Base-by-base conservation (phyloP, 2,113 vertebrate genomes). In the Telmatochromis sp. region DNA sequence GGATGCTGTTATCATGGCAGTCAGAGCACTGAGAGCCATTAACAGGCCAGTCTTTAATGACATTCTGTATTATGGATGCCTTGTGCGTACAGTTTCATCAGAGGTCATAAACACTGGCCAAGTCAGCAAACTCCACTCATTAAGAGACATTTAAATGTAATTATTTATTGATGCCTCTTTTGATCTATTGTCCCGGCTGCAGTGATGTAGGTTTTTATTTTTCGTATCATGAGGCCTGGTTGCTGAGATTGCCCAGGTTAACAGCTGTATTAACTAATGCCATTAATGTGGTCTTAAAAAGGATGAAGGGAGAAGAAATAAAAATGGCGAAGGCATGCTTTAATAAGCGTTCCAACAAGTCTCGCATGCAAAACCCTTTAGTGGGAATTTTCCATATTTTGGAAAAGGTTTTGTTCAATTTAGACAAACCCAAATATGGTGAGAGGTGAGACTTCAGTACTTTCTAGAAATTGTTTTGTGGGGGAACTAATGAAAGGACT, bases 111-210 rank as follows among this genome's bases (percentile, higher is more conserved):
- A 95, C 92, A 94, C 91, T 45, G 85, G 86, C 94, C 88, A 93
- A 90, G 94, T 97, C 94, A 97, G 97, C 95, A 97, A 94, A 95
- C 96, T 96, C 94, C 83, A 89, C 92, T 96, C 95, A 95, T 96
- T 96, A 96, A 96, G 95, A 95, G 90, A 91, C 92, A 93, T 97
- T 97, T 97, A 96, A 95, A 91, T 96, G 91, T 95, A 96, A 96
- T 97, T 97, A 97, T 96, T 97, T 97, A 97, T 97, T 96, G 95
- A 97, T 96, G 96, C 89, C 81, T 92, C 94, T 89, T 91, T 92
- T 95, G 96, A 96, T 96, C 96, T 95, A 94, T 94, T 96, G 87
- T 94, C 95, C 92, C 12, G 78, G 91, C 86, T 93, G 84, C 89
- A 70, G 87, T 65, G 51, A 21, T 92, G 87, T 90, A 88, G 84